Conservation (phyloP, 35 echinoderm and acorn worm genomes). For the Stichopus chloronotus region DNA sequence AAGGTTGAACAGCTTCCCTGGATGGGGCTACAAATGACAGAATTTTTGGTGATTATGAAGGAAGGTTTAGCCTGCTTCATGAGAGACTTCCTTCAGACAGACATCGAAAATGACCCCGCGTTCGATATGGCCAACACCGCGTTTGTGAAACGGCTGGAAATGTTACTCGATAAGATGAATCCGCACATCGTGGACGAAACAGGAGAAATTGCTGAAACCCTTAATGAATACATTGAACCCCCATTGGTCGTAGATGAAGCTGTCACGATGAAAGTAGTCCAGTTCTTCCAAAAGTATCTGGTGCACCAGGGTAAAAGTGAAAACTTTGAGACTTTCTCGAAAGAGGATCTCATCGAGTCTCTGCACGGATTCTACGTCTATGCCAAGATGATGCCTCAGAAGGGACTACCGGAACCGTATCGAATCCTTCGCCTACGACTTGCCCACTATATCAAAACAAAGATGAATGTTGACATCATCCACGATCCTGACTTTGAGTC, state of each 20-base stretch:
- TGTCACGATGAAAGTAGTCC: not conserved
- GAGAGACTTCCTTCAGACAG: constrained; percentile 15
- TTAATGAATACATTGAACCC: not conserved
- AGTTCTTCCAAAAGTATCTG: constrained; percentile 28
- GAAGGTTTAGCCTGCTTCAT: constrained; percentile 41
- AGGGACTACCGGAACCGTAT: constrained; percentile 17
- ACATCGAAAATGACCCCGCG: constrained; percentile 5
- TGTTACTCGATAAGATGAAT: not conserved
- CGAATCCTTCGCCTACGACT: constrained; percentile 35
- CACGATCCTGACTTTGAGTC: constrained; percentile 29
- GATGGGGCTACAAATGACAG: constrained; percentile 38
- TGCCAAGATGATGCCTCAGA: constrained; percentile 35
- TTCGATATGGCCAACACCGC: constrained; percentile 1
- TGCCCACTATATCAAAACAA: constrained; percentile 37
- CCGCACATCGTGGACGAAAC: not conserved
- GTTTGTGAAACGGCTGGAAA: not conserved
- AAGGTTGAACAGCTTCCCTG: constrained; percentile 26
- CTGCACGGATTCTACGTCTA: constrained; percentile 41
- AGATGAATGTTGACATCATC: constrained; percentile 36
- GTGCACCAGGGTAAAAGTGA: constrained; percentile 19
- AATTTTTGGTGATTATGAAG: constrained; percentile 37
- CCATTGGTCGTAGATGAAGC: constrained; percentile 4
- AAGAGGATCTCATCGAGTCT: not conserved
- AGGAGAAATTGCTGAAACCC: not conserved
- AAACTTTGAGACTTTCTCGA: constrained; percentile 3